phyloP scores from a whole-genome alignment of 2,113 vertebrate species.

The Muntiacus muntjak region DNA sequence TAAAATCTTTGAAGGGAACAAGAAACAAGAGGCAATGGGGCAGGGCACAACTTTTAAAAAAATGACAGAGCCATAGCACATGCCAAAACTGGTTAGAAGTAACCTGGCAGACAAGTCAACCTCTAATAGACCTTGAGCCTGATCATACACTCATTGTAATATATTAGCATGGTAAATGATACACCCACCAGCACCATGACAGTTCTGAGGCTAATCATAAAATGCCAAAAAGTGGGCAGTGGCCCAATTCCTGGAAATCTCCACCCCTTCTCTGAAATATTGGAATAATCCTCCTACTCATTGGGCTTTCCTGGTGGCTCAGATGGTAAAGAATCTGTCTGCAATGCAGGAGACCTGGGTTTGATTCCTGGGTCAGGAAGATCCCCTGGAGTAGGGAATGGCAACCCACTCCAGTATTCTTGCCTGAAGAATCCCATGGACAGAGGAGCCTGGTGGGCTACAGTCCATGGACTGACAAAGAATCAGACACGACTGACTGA shows the following conservation, averaged over 20 bases:
- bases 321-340: background rate
- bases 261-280: background rate
- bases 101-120: background rate
- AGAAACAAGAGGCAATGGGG: background rate
- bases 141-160: background rate
- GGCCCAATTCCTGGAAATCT: background rate
- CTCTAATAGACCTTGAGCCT: background rate
- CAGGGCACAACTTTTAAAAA: background rate
- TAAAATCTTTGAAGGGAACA: background rate
- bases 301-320: background rate
- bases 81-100: background rate
- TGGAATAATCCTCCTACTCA: background rate
- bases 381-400: background rate
- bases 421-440: background rate
- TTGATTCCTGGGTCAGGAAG: background rate
- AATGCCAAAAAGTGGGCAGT: background rate
- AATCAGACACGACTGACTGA: background rate
- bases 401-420: background rate
- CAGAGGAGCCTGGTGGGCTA: background rate
- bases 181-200: background rate
- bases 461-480: background rate
- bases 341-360: background rate
- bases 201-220: background rate
- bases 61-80: background rate
- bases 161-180: background rate